phyloP scores from a whole-genome alignment of 64 coral and sea anemone genomes.

The Pachyseris speciosa region DNA sequence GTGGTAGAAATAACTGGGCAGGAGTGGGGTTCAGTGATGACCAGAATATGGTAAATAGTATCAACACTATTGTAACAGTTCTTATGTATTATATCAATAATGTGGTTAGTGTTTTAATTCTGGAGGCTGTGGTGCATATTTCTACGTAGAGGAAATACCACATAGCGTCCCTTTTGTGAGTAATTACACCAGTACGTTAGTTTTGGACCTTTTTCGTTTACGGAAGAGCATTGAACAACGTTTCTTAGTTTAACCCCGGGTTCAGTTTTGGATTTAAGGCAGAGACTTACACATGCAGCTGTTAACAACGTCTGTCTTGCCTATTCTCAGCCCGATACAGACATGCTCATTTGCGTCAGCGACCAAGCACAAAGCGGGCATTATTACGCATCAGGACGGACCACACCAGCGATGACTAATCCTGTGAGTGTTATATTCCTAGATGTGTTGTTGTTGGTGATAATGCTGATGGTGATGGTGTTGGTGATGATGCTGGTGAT shows the following conservation, averaged over 20 bases:
- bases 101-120: background rate
- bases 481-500: no score
- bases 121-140: no score
- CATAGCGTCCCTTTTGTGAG: no score
- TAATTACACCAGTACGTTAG: no score
- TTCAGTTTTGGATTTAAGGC: no score
- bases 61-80: background rate
- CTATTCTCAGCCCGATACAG: background rate
- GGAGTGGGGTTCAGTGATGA: constrained; percentile 13
- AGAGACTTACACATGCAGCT: background rate
- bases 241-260: no score
- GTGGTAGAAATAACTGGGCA: constrained; percentile 1
- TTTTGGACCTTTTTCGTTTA: no score
- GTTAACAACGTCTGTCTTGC: background rate
- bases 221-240: no score
- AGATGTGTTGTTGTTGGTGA: no score
- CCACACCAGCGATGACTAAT: background rate
- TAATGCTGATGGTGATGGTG: no score
- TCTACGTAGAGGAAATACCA: no score
- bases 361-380: background rate
- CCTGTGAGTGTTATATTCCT: background rate
- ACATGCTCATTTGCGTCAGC: background rate
- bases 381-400: background rate
- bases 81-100: background rate
- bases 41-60: background rate